Evolutionary conservation across 2,797 vertebrate species (phyloP).

Genomic region (Aplochiton taeniatus): DNA sequence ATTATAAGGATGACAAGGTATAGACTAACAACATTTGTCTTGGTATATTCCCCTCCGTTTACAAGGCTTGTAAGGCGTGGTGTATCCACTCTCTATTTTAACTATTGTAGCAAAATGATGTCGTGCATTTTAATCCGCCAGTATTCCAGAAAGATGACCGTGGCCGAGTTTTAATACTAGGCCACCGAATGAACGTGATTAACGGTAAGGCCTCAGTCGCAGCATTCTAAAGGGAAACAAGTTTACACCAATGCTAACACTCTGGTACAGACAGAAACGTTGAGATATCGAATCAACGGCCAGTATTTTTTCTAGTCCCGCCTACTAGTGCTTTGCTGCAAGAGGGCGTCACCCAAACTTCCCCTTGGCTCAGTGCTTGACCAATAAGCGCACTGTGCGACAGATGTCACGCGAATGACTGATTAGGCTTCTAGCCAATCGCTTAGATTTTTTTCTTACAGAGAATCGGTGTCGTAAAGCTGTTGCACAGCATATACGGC

Average conservation of each 20-base stretch:
- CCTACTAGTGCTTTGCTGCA: constrained; percentile 40
- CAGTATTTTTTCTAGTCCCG: constrained; percentile 13
- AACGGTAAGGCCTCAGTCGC: constrained; percentile 37
- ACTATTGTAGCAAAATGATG: constrained; percentile 11
- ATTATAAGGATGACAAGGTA: constrained; percentile 26
- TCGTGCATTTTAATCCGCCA: constrained; percentile 34
- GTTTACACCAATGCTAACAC: constrained; percentile 46
- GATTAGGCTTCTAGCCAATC: constrained; percentile 31
- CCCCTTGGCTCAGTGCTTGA: constrained; percentile 10
- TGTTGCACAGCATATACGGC: neutral
- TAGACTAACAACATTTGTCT: constrained; percentile 13
- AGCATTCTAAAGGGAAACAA: constrained; percentile 6
- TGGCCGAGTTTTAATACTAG: constrained; percentile 51
- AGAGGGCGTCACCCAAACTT: constrained; percentile 32
- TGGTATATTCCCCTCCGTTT: constrained; percentile 13
- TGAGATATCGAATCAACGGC: constrained; percentile 34
- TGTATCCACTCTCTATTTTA: neutral
- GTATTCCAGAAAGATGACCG: constrained; percentile 37
- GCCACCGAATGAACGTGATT: constrained; percentile 52
- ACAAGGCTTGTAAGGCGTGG: constrained; percentile 32
- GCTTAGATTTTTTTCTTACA: neutral
- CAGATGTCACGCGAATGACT: constrained; percentile 29
- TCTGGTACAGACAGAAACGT: constrained; percentile 19
- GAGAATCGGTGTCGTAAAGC: constrained; percentile 19
- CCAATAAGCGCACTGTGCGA: constrained; percentile 60